These are phyloP conservation scores for Epizoanthus illoricatus DNA, from an alignment of 92 coral and sea anemone genomes.

Conservation along the genomic window DNA sequence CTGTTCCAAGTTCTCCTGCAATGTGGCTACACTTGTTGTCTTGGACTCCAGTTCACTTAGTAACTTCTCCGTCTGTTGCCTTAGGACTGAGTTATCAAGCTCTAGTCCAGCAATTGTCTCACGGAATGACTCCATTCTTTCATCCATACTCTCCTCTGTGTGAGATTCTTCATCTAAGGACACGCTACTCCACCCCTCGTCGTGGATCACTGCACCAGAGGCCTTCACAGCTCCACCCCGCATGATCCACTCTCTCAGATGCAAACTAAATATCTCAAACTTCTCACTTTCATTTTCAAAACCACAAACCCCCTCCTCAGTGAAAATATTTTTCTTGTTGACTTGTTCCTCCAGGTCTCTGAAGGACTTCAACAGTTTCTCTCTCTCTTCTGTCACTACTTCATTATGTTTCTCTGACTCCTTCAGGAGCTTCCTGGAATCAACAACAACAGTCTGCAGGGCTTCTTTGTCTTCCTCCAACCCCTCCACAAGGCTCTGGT, in stretches of 20 bases:
- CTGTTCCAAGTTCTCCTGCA: conserved; percentile 57
- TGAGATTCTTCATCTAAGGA: conserved; percentile 60
- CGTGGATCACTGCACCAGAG: not conserved
- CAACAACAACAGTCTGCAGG: conserved; percentile 79
- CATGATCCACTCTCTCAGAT: conserved; percentile 63
- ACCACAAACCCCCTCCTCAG: conserved; percentile 40
- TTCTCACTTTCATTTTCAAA: conserved; percentile 57
- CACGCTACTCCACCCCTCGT: conserved; percentile 22
- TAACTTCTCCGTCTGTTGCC: conserved; percentile 73
- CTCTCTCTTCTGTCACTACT: conserved; percentile 45
- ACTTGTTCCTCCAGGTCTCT: conserved; percentile 51
- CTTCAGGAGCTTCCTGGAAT: conserved; percentile 69
- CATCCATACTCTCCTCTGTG: conserved; percentile 30
- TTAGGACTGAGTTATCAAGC: conserved; percentile 68
- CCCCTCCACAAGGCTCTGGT: conserved; percentile 68
- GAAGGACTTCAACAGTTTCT: conserved; percentile 52
- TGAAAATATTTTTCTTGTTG: conserved; percentile 19
- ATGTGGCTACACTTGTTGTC: conserved; percentile 46
- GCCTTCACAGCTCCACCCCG: conserved; percentile 27
- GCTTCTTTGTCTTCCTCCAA: conserved; percentile 89
- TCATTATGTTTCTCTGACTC: conserved; percentile 52
- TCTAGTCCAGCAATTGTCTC: conserved; percentile 62
- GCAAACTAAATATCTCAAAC: conserved; percentile 46
- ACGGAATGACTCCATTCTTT: conserved; percentile 47
- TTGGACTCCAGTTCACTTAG: conserved; percentile 64